A percentile compares a stretch with the other conserved stretches of the same genome.
These are phyloP conservation scores for Chymomyza caudatula DNA, from an alignment of 2,888 invertebrate genomes.

Conservation along the genomic window DNA sequence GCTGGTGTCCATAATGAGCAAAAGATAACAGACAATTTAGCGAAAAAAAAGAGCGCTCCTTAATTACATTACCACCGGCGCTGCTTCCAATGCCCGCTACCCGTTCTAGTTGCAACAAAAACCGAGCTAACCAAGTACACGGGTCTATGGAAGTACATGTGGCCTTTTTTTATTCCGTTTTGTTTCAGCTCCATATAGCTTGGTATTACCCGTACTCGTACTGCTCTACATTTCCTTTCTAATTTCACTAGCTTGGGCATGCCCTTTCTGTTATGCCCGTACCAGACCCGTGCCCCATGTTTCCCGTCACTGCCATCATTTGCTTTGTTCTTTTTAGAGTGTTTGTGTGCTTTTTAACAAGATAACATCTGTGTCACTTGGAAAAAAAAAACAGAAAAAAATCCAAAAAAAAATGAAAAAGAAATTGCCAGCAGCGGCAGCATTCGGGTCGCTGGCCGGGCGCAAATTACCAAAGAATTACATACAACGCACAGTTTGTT, in stretches of 20 bases:
- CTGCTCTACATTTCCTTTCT: constrained; percentile 57
- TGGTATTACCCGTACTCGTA: constrained; percentile 11
- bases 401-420: constrained; percentile 1
- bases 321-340: constrained; percentile 25
- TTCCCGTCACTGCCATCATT: constrained; percentile 14
- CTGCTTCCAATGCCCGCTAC: background rate
- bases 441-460: constrained; percentile 34
- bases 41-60: constrained; percentile 45
- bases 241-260: constrained; percentile 46
- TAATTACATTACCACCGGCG: constrained; percentile 54
- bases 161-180: constrained; percentile 22
- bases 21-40: constrained; percentile 65
- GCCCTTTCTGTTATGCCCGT: constrained; percentile 27
- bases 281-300: background rate
- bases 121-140: constrained; percentile 30
- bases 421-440: background rate
- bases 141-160: constrained; percentile 41
- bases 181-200: background rate
- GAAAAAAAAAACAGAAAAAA: constrained; percentile 17
- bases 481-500: constrained; percentile 28
- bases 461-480: constrained; percentile 59
- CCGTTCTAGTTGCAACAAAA: background rate
- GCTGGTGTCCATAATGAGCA: constrained; percentile 65
- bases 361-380: constrained; percentile 65
- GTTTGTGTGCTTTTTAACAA: constrained; percentile 59